Conservation (phyloP, 2,113 vertebrate genomes). For the Dicerorhinus sumatrensis region DNA sequence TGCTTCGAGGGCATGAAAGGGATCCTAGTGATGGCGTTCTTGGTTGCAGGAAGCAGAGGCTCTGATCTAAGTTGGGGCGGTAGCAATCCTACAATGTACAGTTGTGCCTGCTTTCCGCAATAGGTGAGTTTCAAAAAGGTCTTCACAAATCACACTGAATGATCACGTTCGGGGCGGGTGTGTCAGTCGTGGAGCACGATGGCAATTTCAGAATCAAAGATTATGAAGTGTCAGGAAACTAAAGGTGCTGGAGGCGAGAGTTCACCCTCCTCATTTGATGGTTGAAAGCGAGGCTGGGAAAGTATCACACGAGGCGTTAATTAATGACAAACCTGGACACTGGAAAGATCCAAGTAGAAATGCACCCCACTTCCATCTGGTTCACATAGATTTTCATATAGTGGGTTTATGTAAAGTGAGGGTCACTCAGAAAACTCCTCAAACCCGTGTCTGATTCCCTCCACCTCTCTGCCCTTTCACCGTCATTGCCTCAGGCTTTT, state of each 20-base stretch:
- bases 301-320: neutral
- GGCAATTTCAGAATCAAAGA: slow-evolving; percentile 48
- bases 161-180: neutral
- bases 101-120: neutral
- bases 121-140: neutral
- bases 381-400: neutral
- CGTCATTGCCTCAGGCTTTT: neutral
- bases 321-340: neutral
- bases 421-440: neutral
- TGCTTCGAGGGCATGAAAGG: neutral
- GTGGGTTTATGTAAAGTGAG: neutral
- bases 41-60: neutral
- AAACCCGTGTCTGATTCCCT: neutral
- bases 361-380: neutral
- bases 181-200: neutral
- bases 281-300: neutral
- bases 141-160: neutral
- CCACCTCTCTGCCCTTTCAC: neutral
- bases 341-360: neutral
- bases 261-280: neutral
- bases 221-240: neutral
- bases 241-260: neutral
- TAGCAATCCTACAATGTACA: neutral
- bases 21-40: neutral
- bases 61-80: neutral